phyloP scores from a whole-genome alignment of 2,797 vertebrate genomes.

The Betta splendens region DNA sequence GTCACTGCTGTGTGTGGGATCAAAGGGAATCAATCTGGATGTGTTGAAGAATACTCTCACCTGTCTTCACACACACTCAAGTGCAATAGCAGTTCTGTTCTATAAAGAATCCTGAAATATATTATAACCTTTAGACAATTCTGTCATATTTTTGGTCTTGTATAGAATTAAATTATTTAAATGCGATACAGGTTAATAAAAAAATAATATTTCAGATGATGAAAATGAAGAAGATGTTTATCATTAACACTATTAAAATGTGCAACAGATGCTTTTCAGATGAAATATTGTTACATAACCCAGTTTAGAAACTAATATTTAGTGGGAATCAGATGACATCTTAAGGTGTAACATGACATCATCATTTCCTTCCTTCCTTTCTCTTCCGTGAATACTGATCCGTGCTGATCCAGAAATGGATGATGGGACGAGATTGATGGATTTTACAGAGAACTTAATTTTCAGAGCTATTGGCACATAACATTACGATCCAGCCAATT shows the following conservation, averaged over 20 bases:
- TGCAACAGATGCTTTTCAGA: not conserved
- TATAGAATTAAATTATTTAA: too few species aligned
- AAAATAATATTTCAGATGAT: too few species aligned
- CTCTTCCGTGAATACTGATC: conserved; percentile 20
- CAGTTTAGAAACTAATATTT: not conserved
- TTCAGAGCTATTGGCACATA: conserved; percentile 61
- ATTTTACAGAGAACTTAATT: conserved; percentile 46
- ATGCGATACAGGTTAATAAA: too few species aligned
- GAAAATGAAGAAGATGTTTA: too few species aligned
- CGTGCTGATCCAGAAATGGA: conserved; percentile 54
- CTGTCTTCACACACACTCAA: not conserved
- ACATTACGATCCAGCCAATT: conserved; percentile 36
- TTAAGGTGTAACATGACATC: conserved; percentile 35
- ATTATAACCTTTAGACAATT: not conserved
- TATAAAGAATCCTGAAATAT: conserved; percentile 8
- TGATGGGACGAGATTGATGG: conserved; percentile 46
- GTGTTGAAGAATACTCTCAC: not conserved
- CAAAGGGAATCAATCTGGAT: not conserved
- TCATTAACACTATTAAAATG: not conserved
- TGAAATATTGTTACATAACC: not conserved
- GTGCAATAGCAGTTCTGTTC: not conserved
- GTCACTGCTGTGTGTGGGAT: not conserved
- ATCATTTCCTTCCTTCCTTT: conserved; percentile 41
- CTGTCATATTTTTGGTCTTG: not conserved
- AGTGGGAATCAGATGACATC: conserved; percentile 15